phyloP scores from a whole-genome alignment of 2,113 vertebrate genomes.

The Tragelaphus strepsiceros region DNA sequence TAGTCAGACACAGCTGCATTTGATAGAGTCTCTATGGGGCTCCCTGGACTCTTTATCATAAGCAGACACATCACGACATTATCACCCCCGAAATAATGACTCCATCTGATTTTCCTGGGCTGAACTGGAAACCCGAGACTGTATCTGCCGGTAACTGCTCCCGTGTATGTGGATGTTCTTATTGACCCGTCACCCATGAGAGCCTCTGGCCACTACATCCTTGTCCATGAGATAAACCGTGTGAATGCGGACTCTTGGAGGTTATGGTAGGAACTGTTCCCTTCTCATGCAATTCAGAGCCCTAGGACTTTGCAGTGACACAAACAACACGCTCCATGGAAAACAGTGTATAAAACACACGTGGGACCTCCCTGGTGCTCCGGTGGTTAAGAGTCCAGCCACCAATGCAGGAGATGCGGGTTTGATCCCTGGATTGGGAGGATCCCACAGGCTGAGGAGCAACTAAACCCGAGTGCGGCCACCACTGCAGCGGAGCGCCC shows the following conservation, averaged over 20 bases:
- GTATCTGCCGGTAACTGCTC: background rate
- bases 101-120: background rate
- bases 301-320: background rate
- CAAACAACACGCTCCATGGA: background rate
- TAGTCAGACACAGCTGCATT: background rate
- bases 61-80: rapidly evolving
- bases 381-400: background rate
- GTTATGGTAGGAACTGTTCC: rapidly evolving
- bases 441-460: background rate
- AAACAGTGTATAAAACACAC: background rate
- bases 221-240: background rate
- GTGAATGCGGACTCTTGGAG: background rate
- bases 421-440: background rate
- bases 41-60: background rate
- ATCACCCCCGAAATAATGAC: rapidly evolving
- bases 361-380: background rate
- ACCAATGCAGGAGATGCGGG: rapidly evolving
- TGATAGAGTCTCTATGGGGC: too few species aligned
- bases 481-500: background rate
- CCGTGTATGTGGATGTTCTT: rapidly evolving
- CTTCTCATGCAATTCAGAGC: background rate
- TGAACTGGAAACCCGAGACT: rapidly evolving
- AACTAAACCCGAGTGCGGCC: background rate
- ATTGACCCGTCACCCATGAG: rapidly evolving
- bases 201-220: rapidly evolving